Conservation (phyloP, 2,113 vertebrate genomes). For the Chaetodon trifascialis region DNA sequence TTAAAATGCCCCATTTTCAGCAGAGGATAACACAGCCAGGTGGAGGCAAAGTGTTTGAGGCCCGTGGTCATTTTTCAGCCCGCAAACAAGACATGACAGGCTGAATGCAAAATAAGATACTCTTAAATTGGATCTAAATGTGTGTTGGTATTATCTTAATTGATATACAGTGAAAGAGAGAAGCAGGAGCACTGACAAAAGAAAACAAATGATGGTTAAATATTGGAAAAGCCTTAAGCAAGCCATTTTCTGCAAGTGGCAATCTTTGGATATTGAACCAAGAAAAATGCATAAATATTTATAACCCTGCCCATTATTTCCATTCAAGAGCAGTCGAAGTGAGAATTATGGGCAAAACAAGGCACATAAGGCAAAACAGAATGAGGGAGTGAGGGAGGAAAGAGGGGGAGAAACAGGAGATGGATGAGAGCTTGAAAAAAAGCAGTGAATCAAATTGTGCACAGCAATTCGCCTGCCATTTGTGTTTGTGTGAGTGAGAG, state of each 20-base stretch:
- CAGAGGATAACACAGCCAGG: background rate
- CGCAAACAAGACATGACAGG: background rate
- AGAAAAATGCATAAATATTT: constrained; percentile 28
- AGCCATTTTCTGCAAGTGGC: constrained; percentile 1
- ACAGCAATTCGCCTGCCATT: background rate
- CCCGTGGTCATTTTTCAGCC: background rate
- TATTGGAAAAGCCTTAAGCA: background rate
- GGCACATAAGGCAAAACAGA: background rate
- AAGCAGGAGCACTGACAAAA: too few species aligned
- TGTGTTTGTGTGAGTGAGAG: constrained; percentile 14
- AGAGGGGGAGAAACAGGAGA: constrained; percentile 17
- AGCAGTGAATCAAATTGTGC: constrained; percentile 13
- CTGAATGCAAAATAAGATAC: background rate
- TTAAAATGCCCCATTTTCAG: background rate
- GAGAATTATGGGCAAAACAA: constrained; percentile 3
- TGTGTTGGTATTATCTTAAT: background rate
- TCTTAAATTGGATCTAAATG: background rate
- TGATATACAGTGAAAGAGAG: background rate
- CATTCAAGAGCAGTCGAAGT: background rate
- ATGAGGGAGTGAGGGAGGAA: background rate
- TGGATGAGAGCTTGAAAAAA: constrained; percentile 3
- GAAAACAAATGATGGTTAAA: background rate
- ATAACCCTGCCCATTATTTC: background rate
- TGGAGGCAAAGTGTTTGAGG: background rate
- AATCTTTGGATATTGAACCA: constrained; percentile 16